Evolutionary conservation across 2,888 invertebrate species (phyloP), one percentile per base, ranked within the genome.

Genomic region (Aplocera efformata): DNA sequence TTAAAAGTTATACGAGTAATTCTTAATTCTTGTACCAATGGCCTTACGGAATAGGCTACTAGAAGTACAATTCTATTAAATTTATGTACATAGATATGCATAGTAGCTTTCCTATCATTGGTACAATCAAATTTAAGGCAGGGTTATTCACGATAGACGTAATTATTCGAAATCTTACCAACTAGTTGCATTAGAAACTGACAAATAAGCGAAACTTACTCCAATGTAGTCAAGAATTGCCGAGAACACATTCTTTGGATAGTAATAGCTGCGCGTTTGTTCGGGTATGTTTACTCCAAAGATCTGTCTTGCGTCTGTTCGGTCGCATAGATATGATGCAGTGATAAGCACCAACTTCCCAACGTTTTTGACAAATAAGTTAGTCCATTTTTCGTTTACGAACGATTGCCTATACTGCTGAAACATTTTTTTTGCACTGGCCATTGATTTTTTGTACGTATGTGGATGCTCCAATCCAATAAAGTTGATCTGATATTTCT

Each of bases 151-250:
- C n/a, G n/a, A n/a, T n/a, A n/a, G n/a, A n/a, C n/a, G n/a, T n/a
- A n/a, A n/a, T n/a, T n/a, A n/a, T n/a, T n/a, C n/a, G n/a, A n/a
- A n/a, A n/a, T n/a, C n/a, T n/a, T n/a, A n/a, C n/a, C n/a, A n/a
- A n/a, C n/a, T n/a, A n/a, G n/a, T n/a, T n/a, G n/a, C n/a, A n/a
- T n/a, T n/a, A n/a, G n/a, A n/a, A n/a, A n/a, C n/a, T n/a, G n/a
- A n/a, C n/a, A n/a, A n/a, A n/a, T n/a, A n/a, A n/a, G n/a, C n/a
- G n/a, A n/a, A 27, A 60, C 85, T 75, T 59, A 86, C 82, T 36
- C 88, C 80, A 37, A 91, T 73, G 50, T 80, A 81, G 17, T 69
- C 63, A 0, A 91, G 60, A 30, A 90, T 83, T 1, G 71, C 69
- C 7, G 60, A 50, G 45, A 90, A 79, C 1, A 78, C 64, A 1